These are phyloP conservation scores for Terrapene triunguis DNA, from an alignment of 2,113 vertebrate species.

Conservation along the genomic window DNA sequence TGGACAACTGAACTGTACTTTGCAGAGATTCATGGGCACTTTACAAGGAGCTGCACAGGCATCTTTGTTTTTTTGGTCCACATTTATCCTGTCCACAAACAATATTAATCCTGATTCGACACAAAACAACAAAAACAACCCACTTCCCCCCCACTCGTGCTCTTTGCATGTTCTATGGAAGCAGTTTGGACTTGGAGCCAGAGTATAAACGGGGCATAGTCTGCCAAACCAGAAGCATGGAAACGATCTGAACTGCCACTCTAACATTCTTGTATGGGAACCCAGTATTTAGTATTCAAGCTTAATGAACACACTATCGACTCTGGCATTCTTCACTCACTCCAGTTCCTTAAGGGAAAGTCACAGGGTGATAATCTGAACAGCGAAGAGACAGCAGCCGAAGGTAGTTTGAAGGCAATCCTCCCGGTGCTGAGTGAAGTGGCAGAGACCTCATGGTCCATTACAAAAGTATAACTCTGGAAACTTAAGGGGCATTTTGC, in stretches of 20 bases:
- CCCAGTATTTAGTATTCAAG: not conserved
- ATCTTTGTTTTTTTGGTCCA: not conserved
- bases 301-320: rapidly evolving
- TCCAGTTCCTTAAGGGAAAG: not conserved
- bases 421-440: not conserved
- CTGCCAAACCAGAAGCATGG: not conserved
- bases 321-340: not conserved
- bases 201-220: not conserved
- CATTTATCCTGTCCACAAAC: not conserved
- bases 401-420: not conserved
- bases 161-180: not conserved
- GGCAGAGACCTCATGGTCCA: not conserved
- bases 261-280: not conserved
- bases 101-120: not conserved
- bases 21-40: rapidly evolving
- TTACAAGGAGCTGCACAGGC: rapidly evolving
- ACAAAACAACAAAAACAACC: not conserved
- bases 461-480: not conserved
- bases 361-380: not conserved
- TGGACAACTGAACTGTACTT: not conserved
- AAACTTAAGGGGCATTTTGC: not conserved
- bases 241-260: not conserved
- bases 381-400: not conserved
- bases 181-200: not conserved
- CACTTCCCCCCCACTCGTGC: not conserved